Base-by-base conservation (phyloP, 2,888 invertebrate species). In the Byasa hedistus region DNA sequence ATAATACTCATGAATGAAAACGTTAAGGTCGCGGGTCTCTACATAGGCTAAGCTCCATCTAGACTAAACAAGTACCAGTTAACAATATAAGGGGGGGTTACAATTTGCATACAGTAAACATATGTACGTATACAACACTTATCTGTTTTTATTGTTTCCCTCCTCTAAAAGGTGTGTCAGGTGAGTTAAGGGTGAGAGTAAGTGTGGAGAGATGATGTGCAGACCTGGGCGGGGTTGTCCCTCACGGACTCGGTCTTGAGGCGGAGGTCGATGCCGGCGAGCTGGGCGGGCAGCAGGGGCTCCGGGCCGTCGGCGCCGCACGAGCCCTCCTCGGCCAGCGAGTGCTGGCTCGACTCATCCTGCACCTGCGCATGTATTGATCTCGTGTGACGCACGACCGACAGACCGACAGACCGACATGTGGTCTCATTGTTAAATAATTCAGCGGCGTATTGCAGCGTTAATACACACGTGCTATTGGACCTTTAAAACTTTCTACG, bases 271-370 rank as follows among this genome's bases (percentile, higher is more conserved):
- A 95, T 94, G n/a, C 93, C 94, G 71, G 87, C 89, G 58, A 93
- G 83, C n/a, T 92, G 89, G 58, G 89, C 89, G 21, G 79, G 68
- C 63, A 83, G 75, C 64, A 76, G 70, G 66, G 73, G 73, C 64
- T 81, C 77, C 54, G 80, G 74, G 4, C 80, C 83, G 58, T 84
- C 85, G 32, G 81, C 76, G 57, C 81, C 82, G 75, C 84, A 80
- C 61, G 87, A 79, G 48, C 78, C 71, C 63, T 89, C 89, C 62
- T 89, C 91, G 48, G 75, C 76, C 68, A 94, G 80, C 23, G 94
- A 94, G 73, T 93, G 93, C 81, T 95, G 95, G 77, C 96, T 95
- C 72, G 93, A 94, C 70, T 96, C 96, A 79, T 96, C 96, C 52
- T 94, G 82, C 58, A 95, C 87, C 86, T 96, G 94, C 58, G 70